A percentile compares a stretch with the other conserved stretches of the same genome.
These are phyloP conservation scores for Lutjanus erythropterus DNA, from an alignment of 2,113 vertebrate genomes.

Conservation along the genomic window DNA sequence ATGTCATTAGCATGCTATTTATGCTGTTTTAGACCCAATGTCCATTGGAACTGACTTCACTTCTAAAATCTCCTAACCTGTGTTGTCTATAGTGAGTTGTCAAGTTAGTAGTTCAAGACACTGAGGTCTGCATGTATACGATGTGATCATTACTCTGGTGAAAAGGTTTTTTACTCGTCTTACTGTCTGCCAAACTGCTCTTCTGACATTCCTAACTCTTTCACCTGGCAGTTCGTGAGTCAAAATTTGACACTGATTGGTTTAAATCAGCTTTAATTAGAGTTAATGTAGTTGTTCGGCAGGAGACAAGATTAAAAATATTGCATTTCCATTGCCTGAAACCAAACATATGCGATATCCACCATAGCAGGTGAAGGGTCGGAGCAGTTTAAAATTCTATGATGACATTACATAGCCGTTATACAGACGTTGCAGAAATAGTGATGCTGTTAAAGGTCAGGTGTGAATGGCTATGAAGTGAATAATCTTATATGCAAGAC, in stretches of 20 bases:
- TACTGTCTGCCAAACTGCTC: background rate
- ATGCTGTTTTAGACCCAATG: background rate
- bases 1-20: background rate
- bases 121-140: background rate
- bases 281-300: background rate
- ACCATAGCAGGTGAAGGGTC: background rate
- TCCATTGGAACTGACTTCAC: background rate
- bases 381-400: background rate
- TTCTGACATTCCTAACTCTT: background rate
- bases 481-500: background rate
- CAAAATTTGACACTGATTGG: background rate
- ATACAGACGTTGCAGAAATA: background rate
- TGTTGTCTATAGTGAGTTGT: background rate
- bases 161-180: background rate
- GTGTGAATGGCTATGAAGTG: constrained; percentile 3
- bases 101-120: background rate
- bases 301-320: background rate
- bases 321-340: background rate
- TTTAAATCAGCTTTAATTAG: background rate
- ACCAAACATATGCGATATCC: background rate
- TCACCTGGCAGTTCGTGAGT: background rate
- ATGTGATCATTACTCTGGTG: background rate
- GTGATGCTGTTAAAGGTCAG: background rate
- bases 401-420: background rate
- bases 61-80: background rate